phyloP scores from a whole-genome alignment of 2,113 vertebrate genomes.

The Paradisaea rubra region DNA sequence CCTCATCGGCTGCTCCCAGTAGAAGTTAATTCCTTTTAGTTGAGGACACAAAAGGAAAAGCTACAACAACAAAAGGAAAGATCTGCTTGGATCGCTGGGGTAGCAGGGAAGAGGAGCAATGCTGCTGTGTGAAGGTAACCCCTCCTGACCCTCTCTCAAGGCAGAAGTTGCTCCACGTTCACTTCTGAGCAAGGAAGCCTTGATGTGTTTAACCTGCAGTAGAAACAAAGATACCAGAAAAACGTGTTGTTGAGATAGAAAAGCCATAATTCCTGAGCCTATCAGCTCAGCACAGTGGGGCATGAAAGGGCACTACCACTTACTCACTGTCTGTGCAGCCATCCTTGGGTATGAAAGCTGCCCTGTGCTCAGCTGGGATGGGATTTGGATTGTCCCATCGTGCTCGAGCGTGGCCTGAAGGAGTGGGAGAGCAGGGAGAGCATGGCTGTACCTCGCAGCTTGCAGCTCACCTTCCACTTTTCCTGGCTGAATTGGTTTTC shows the following conservation, averaged over 20 bases:
- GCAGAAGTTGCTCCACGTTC: background rate
- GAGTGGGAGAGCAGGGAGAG: background rate
- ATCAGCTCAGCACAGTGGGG: background rate
- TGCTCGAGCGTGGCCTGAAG: accelerated
- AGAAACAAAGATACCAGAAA: background rate
- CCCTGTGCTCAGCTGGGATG: background rate
- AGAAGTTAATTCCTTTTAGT: background rate
- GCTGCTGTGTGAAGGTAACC: background rate
- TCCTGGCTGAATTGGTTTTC: background rate
- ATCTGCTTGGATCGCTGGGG: background rate
- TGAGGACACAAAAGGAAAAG: background rate
- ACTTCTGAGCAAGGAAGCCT: background rate
- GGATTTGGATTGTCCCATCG: accelerated
- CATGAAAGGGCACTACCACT: accelerated
- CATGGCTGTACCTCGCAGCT: background rate
- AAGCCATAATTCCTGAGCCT: background rate
- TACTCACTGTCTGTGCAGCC: background rate
- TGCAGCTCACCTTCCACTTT: accelerated
- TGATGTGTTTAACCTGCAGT: background rate
- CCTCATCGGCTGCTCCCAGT: background rate
- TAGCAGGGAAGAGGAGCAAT: background rate
- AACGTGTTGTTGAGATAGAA: background rate
- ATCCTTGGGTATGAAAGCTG: too few species aligned
- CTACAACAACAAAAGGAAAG: background rate
- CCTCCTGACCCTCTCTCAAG: background rate